Percentiles rank a stretch among this genome's conserved stretches.
Evolutionary conservation across 2,888 invertebrate species (phyloP).

Genomic region (Cartodere bifasciata): DNA sequence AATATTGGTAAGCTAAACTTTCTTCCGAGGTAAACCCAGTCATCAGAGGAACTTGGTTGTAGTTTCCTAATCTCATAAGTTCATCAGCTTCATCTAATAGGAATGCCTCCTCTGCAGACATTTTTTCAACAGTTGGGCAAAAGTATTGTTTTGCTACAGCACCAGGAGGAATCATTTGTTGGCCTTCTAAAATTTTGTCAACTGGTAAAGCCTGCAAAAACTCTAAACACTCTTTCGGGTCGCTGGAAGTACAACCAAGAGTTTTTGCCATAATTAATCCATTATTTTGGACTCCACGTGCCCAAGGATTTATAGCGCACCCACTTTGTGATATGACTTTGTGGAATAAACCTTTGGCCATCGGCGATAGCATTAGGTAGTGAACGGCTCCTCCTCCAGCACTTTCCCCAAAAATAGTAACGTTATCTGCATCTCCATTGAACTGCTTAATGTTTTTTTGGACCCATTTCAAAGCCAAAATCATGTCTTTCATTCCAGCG

Average conservation of each 20-base stretch:
- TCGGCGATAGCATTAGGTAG: slow-evolving; percentile 37
- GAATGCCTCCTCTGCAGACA: slow-evolving; percentile 21
- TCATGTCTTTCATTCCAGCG: slow-evolving; percentile 41
- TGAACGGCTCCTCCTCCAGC: slow-evolving; percentile 39
- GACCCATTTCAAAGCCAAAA: slow-evolving; percentile 40
- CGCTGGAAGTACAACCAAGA: slow-evolving; percentile 28
- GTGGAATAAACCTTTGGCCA: slow-evolving; percentile 26
- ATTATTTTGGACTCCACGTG: slow-evolving; percentile 24
- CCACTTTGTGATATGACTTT: slow-evolving; percentile 13
- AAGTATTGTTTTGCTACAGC: too few species aligned
- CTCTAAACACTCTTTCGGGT: slow-evolving; percentile 28
- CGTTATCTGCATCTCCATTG: slow-evolving; percentile 25
- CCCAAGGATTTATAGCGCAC: slow-evolving; percentile 6
- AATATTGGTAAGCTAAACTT: slow-evolving; percentile 22
- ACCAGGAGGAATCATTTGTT: too few species aligned
- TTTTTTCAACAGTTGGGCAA: slow-evolving; percentile 21
- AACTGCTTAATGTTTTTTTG: slow-evolving; percentile 34
- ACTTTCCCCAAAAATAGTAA: slow-evolving; percentile 41
- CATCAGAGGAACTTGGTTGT: slow-evolving; percentile 28
- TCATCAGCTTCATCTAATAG: slow-evolving; percentile 23
- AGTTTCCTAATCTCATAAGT: slow-evolving; percentile 24
- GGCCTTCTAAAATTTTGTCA: slow-evolving; percentile 27
- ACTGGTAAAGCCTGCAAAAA: slow-evolving; percentile 30
- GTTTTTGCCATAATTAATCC: slow-evolving; percentile 26
- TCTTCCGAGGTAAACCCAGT: slow-evolving; percentile 28